Percentiles rank a stretch among this genome's conserved stretches.
These are phyloP conservation scores for Orchestia grillus DNA, from an alignment of 1,140 invertebrate species.

Conservation along the genomic window DNA sequence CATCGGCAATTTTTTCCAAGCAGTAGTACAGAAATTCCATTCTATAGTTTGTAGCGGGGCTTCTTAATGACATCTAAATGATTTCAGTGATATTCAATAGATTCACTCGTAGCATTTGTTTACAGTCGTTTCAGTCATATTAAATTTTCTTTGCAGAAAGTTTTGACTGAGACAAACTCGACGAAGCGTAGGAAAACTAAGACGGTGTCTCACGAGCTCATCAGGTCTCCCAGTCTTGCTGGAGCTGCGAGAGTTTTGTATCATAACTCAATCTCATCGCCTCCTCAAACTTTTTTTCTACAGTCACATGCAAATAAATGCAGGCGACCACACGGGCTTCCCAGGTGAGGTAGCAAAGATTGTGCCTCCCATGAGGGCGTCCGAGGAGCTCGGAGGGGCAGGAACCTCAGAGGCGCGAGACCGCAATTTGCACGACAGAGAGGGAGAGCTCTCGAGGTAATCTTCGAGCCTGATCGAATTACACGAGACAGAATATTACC, in stretches of 20 bases:
- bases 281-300: background rate
- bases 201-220: too few species aligned
- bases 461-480: background rate
- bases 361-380: background rate
- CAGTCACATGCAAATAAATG: background rate
- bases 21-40: too few species aligned
- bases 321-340: background rate
- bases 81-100: background rate
- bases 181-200: too few species aligned
- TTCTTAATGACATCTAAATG: background rate
- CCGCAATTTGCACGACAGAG: background rate
- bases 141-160: background rate
- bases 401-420: background rate
- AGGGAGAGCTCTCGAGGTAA: background rate
- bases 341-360: background rate
- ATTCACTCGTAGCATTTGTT: background rate
- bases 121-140: background rate
- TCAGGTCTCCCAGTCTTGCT: too few species aligned
- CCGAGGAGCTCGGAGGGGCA: background rate
- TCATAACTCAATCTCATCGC: background rate
- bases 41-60: too few species aligned
- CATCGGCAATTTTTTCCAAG: too few species aligned
- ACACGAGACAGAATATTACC: slow-evolving; percentile 13
- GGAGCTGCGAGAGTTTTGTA: too few species aligned
- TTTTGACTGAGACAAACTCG: too few species aligned